A percentile compares a stretch with the other conserved stretches of the same genome.
phyloP scores from a whole-genome alignment of 1,140 invertebrate genomes.

The Bicyclus anynana region DNA sequence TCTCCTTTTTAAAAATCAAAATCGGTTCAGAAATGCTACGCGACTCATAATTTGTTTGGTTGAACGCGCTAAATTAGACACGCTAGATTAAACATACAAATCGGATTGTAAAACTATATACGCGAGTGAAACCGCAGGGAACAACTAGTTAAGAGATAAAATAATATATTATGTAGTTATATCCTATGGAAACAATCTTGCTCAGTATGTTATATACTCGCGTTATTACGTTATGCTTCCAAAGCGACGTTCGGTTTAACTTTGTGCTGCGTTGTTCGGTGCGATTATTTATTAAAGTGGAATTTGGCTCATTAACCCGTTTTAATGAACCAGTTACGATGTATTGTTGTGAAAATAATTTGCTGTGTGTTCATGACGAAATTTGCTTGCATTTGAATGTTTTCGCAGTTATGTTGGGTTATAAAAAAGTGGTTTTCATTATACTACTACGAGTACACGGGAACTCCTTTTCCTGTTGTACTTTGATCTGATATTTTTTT shows the following conservation, averaged over 20 bases:
- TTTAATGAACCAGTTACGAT: slow-evolving; percentile 15
- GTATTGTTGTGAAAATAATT: slow-evolving; percentile 7
- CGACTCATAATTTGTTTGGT: too few relatives aligned
- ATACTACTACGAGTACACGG: too few relatives aligned
- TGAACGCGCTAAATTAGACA: too few relatives aligned
- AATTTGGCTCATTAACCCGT: slow-evolving; percentile 20
- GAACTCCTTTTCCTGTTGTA: too few relatives aligned
- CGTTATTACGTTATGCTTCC: slow-evolving; percentile 5
- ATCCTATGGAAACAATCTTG: slow-evolving; percentile 1
- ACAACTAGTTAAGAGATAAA: too few relatives aligned
- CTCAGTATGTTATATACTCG: slow-evolving; percentile 5
- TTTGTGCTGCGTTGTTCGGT: slow-evolving; percentile 20
- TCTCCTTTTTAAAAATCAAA: too few relatives aligned
- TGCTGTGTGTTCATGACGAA: neutral
- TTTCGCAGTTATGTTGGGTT: neutral
- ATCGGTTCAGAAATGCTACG: too few relatives aligned
- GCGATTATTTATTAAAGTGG: slow-evolving; percentile 28
- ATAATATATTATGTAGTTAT: too few relatives aligned
- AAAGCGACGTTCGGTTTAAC: slow-evolving; percentile 26
- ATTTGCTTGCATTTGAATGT: neutral
- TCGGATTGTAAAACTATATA: too few relatives aligned
- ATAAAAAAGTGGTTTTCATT: neutral
- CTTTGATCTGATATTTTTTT: too few relatives aligned
- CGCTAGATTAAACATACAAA: too few relatives aligned
- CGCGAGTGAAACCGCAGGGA: too few relatives aligned